Evolutionary conservation across 2,797 vertebrate genomes (phyloP).

Genomic region (Lerista edwardsae): DNA sequence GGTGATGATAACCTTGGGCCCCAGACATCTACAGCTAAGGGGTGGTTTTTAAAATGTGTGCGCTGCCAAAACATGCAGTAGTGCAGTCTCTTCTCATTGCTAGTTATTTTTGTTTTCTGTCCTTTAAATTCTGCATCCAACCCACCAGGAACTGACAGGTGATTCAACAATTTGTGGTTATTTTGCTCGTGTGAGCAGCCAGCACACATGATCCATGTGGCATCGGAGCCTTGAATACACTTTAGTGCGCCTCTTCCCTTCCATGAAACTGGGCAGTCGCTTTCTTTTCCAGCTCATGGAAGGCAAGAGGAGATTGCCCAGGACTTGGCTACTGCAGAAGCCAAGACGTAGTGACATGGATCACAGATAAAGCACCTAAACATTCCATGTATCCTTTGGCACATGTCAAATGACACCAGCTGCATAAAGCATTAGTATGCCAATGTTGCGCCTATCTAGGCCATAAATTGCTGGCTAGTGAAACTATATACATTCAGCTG

Average conservation of each 20-base stretch:
- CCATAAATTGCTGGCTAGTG: neutral
- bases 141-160: slow-evolving; percentile 36
- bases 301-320: neutral
- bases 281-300: neutral
- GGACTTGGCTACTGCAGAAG: neutral
- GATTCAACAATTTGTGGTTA: slow-evolving; percentile 27
- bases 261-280: too few relatives aligned
- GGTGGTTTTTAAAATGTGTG: neutral
- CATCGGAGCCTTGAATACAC: neutral
- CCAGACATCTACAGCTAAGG: neutral
- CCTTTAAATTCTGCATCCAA: slow-evolving; percentile 47
- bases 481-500: neutral
- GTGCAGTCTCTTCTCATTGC: neutral
- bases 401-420: neutral
- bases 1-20: too few relatives aligned
- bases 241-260: neutral
- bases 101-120: slow-evolving; percentile 32
- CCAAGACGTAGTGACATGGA: neutral
- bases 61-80: slow-evolving; percentile 11
- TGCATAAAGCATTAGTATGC: neutral
- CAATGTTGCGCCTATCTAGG: neutral
- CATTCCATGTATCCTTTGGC: neutral
- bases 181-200: neutral
- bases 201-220: neutral
- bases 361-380: neutral